Evolutionary conservation across 1,140 invertebrate species (phyloP).

Genomic region (Spodoptera litura): DNA sequence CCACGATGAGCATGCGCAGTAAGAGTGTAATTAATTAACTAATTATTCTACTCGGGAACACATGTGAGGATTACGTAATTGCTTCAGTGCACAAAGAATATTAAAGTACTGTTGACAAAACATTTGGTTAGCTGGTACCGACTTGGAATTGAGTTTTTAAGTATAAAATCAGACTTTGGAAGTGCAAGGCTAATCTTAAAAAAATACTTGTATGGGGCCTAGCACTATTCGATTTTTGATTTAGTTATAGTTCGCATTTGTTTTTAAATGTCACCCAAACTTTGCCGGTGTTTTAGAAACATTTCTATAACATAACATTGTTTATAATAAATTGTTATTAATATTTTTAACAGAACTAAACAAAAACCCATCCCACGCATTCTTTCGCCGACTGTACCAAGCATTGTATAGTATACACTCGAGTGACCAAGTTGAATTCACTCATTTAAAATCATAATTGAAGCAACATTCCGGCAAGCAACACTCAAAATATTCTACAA

Average conservation of each 20-base stretch:
- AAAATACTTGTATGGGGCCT: not conserved
- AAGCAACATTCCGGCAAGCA: conserved; percentile 17
- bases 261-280: too few species aligned
- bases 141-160: too few species aligned
- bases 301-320: too few species aligned
- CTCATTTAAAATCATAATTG: conserved; percentile 27
- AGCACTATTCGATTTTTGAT: not conserved
- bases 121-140: not conserved
- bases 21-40: conserved; percentile 65
- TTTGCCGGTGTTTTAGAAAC: too few species aligned
- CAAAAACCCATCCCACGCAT: not conserved
- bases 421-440: conserved; percentile 3
- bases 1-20: conserved; percentile 46
- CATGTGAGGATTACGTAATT: conserved; percentile 39
- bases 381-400: not conserved
- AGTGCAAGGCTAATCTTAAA: not conserved
- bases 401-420: conserved; percentile 1
- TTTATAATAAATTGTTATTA: not conserved
- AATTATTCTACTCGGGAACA: conserved; percentile 58
- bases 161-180: too few species aligned
- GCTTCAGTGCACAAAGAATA: conserved; percentile 6
- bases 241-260: too few species aligned
- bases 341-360: too few species aligned
- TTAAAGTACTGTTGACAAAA: not conserved
- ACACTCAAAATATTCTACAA: conserved; percentile 11